Percentiles rank a stretch among this genome's conserved stretches.
Conservation (phyloP, 2,888 invertebrate species). For the Portevinia maculata region DNA sequence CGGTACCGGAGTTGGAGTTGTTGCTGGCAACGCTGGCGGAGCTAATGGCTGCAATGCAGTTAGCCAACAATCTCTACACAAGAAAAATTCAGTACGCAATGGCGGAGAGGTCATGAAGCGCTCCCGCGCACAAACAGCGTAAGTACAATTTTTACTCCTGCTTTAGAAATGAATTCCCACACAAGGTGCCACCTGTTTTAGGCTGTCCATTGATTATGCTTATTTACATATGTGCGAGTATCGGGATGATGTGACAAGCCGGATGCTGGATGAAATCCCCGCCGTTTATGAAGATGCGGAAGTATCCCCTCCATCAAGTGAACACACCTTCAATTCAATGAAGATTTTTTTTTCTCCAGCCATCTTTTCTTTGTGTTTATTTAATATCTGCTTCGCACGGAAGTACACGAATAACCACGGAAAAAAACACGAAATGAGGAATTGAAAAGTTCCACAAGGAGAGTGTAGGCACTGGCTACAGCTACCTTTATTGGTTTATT, state of each 20-base stretch:
- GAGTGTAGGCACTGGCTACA: background rate
- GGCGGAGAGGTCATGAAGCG: constrained; percentile 87
- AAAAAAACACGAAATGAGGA: constrained; percentile 42
- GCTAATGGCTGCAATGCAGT: constrained; percentile 76
- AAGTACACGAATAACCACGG: constrained; percentile 62
- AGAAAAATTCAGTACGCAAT: constrained; percentile 87
- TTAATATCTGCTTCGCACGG: constrained; percentile 57
- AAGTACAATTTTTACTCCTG: constrained; percentile 81
- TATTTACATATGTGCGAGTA: constrained; percentile 38
- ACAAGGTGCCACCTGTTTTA: constrained; percentile 48
- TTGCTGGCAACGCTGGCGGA: constrained; percentile 75
- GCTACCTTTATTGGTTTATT: constrained; percentile 31
- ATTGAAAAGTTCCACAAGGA: constrained; percentile 4
- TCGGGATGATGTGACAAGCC: constrained; percentile 41
- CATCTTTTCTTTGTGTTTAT: constrained; percentile 1
- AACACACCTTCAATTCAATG: constrained; percentile 43
- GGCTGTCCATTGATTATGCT: constrained; percentile 35
- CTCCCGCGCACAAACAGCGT: constrained; percentile 87
- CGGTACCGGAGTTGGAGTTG: constrained; percentile 78
- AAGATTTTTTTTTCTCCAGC: constrained; percentile 26
- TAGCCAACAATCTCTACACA: constrained; percentile 84
- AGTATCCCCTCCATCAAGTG: constrained; percentile 46
- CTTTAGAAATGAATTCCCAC: constrained; percentile 34
- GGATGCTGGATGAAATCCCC: constrained; percentile 45
- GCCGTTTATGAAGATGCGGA: constrained; percentile 40